Percentiles rank a stretch among this genome's conserved stretches.
Conservation (phyloP, 2,888 invertebrate species). For the Synanthedon vespiformis region DNA sequence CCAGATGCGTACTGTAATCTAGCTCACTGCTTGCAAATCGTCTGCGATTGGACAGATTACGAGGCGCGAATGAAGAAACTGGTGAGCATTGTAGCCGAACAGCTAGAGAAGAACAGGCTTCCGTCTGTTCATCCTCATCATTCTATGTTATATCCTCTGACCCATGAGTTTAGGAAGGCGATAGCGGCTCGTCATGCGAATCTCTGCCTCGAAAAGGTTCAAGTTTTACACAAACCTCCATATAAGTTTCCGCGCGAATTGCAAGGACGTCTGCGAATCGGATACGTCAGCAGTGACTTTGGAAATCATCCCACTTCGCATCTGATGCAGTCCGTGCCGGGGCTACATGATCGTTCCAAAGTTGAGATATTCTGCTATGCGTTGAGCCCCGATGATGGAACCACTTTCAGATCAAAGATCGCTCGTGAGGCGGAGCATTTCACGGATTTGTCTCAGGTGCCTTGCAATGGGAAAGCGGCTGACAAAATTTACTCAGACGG, state of each 20-base stretch:
- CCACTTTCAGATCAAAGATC: conserved; percentile 97
- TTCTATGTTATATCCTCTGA: conserved; percentile 98
- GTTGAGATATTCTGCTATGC: conserved; percentile 97
- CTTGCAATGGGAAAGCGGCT: conserved; percentile 98
- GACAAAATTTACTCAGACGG: conserved; percentile 96
- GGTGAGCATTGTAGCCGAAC: conserved; percentile 96
- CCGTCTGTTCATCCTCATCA: conserved; percentile 99
- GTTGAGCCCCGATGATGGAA: conserved; percentile 95
- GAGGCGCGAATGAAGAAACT: conserved; percentile 96
- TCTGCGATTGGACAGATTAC: conserved; percentile 99
- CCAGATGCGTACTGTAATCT: conserved; percentile 99
- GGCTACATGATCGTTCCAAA: conserved; percentile 84
- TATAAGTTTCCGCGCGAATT: conserved; percentile 84
- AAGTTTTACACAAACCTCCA: conserved; percentile 91
- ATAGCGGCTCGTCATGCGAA: conserved; percentile 98
- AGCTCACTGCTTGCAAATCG: conserved; percentile 98
- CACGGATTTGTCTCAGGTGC: conserved; percentile 90
- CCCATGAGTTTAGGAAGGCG: conserved; percentile 94
- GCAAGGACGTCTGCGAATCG: conserved; percentile 84
- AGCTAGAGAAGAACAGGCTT: conserved; percentile 94
- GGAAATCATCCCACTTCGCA: conserved; percentile 99
- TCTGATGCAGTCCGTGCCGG: conserved; percentile 99
- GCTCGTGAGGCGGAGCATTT: conserved; percentile 96
- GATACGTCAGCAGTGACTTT: conserved; percentile 99
- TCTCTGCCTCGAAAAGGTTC: conserved; percentile 96